Evolutionary conservation across 2,797 vertebrate species (phyloP).

Genomic region (Sitta carolinensis): DNA sequence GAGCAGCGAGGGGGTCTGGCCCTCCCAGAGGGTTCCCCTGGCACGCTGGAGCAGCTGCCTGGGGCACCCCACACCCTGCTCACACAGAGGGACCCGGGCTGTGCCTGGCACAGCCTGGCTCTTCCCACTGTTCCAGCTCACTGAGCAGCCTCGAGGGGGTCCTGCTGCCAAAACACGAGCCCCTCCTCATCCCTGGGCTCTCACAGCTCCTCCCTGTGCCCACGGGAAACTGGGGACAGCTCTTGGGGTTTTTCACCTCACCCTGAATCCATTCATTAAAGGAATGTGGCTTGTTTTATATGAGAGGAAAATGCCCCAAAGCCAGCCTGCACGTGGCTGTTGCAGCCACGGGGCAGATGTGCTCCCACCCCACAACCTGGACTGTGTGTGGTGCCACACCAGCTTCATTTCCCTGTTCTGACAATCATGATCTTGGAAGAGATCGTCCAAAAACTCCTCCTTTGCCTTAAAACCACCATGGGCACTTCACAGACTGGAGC

Average conservation of each 20-base stretch:
- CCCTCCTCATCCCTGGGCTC: not conserved
- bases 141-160: not conserved
- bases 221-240: fast-evolving
- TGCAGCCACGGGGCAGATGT: fast-evolving
- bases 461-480: conserved; percentile 13
- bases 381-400: not conserved
- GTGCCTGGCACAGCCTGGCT: not conserved
- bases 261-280: not conserved
- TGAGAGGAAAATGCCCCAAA: fast-evolving
- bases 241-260: not conserved
- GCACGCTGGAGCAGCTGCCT: not conserved
- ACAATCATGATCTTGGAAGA: conserved; percentile 12
- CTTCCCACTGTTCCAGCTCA: not conserved
- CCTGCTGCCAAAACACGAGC: not conserved
- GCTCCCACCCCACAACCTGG: not conserved
- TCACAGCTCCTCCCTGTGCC: not conserved
- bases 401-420: not conserved
- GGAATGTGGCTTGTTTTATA: not conserved
- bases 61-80: not conserved
- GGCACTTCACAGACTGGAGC: not conserved
- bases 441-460: not conserved
- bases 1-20: not conserved
- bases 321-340: fast-evolving
- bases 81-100: fast-evolving
- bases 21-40: not conserved